Evolutionary conservation across 2,888 invertebrate genomes (phyloP).

Genomic region (Phalangium opilio): DNA sequence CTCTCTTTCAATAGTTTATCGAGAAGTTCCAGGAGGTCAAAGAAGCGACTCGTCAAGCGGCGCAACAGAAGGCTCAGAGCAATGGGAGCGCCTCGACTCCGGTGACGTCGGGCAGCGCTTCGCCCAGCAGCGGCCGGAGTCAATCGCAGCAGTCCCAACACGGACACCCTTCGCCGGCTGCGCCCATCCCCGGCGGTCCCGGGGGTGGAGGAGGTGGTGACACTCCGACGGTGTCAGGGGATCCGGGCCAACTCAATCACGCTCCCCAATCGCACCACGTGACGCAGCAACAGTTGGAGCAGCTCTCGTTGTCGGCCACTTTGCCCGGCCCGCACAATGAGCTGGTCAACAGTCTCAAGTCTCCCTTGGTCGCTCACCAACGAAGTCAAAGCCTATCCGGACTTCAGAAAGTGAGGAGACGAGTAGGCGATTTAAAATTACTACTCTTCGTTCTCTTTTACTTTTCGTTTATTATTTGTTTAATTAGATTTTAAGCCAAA

Average conservation of each 20-base stretch:
- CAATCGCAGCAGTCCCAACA: conserved; percentile 5
- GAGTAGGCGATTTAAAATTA: conserved; percentile 5
- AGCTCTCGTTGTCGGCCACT: conserved; percentile 10
- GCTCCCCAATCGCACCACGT: conserved; percentile 19
- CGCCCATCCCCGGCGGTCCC: conserved; percentile 25
- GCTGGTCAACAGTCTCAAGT: conserved; percentile 18
- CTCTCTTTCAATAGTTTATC: conserved; percentile 53
- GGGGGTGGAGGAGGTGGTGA: conserved; percentile 26
- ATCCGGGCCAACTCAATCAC: conserved; percentile 7
- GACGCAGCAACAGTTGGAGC: conserved; percentile 11
- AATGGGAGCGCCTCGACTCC: conserved; percentile 21
- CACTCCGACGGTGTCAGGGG: conserved; percentile 16
- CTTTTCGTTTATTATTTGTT: conserved; percentile 2
- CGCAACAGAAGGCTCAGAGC: conserved; percentile 21
- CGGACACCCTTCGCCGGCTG: conserved; percentile 19
- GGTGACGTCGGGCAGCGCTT: conserved; percentile 16
- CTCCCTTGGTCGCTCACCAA: conserved; percentile 30
- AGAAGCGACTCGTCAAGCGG: conserved; percentile 56
- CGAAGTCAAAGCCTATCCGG: conserved; percentile 34
- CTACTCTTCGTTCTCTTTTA: not conserved
- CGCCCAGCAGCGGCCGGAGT: conserved; percentile 31
- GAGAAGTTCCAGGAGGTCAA: conserved; percentile 98
- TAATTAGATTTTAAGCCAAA: not conserved
- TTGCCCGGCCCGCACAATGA: conserved; percentile 25
- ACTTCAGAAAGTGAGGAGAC: conserved; percentile 22